Evolutionary conservation across 1,140 invertebrate species (phyloP).

Genomic region (Dendrolimus kikuchii): DNA sequence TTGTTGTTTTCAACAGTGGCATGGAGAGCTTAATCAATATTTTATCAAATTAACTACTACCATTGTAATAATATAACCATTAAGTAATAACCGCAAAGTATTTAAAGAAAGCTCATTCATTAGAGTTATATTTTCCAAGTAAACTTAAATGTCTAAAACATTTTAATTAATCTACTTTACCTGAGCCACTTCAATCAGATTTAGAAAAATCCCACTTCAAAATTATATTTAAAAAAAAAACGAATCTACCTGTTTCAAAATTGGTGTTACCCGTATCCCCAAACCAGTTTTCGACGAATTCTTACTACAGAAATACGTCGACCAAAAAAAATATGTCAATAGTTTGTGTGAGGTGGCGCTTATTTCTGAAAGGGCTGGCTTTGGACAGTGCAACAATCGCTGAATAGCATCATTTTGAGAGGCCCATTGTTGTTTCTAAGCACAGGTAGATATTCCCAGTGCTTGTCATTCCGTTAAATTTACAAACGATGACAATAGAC

Average conservation of each 20-base stretch:
- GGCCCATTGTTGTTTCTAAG: slow-evolving; percentile 23
- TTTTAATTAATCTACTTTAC: too few species aligned
- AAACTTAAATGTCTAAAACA: too few species aligned
- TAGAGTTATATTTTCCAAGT: too few species aligned
- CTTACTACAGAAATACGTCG: slow-evolving; percentile 54
- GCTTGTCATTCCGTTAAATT: slow-evolving; percentile 24
- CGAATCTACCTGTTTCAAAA: slow-evolving; percentile 35
- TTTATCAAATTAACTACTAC: too few species aligned
- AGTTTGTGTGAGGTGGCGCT: slow-evolving; percentile 44
- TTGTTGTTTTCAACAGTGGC: too few species aligned
- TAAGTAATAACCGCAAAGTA: too few species aligned
- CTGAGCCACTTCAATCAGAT: too few species aligned
- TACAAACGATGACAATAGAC: slow-evolving; percentile 25
- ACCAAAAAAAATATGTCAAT: slow-evolving; percentile 41
- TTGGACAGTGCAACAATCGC: slow-evolving; percentile 29
- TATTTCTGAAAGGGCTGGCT: slow-evolving; percentile 29
- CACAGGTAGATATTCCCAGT: slow-evolving; percentile 29
- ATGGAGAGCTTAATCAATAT: too few species aligned
- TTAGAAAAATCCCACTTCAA: too few species aligned
- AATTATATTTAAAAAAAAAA: slow-evolving; percentile 30
- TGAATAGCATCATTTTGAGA: slow-evolving; percentile 31
- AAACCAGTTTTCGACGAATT: slow-evolving; percentile 30
- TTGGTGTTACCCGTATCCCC: slow-evolving; percentile 7
- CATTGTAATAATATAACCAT: too few species aligned
- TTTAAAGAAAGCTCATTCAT: too few species aligned